A percentile compares a stretch with the other conserved stretches of the same genome.
Conservation (phyloP, 2,888 invertebrate genomes). For the Cordilura impudica region DNA sequence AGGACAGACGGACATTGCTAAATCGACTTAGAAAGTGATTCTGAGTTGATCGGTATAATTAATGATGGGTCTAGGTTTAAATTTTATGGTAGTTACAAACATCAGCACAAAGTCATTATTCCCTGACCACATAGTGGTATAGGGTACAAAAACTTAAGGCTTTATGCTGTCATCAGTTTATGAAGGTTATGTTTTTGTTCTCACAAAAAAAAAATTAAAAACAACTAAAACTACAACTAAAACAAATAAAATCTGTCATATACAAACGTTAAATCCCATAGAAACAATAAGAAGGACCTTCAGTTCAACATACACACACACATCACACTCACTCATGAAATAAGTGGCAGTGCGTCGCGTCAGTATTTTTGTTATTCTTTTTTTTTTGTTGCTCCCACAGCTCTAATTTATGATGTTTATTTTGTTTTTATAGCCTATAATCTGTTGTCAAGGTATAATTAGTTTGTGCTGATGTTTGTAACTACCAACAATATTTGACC, state of each 20-base stretch:
- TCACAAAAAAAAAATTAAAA: constrained; percentile 25
- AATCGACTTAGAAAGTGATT: no score
- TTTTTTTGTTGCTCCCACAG: constrained; percentile 16
- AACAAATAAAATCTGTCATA: constrained; percentile 43
- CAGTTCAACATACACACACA: background rate
- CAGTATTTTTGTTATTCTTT: background rate
- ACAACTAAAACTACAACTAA: constrained; percentile 51
- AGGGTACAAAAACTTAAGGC: background rate
- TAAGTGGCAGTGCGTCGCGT: constrained; percentile 2
- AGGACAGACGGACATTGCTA: no score
- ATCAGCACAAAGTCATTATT: no score
- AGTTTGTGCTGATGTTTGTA: no score
- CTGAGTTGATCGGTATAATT: no score
- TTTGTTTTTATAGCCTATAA: no score
- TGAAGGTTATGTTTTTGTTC: background rate
- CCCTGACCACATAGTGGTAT: no score
- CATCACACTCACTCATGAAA: background rate
- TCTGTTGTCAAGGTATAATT: no score
- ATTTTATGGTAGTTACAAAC: no score
- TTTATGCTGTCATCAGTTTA: background rate
- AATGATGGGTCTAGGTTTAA: no score
- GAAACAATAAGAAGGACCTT: constrained; percentile 6
- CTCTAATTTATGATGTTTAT: constrained; percentile 22
- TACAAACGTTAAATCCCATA: background rate
- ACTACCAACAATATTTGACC: no score